These are phyloP conservation scores for Pterophyllum scalare DNA, from an alignment of 2,113 vertebrate species.

Conservation along the genomic window DNA sequence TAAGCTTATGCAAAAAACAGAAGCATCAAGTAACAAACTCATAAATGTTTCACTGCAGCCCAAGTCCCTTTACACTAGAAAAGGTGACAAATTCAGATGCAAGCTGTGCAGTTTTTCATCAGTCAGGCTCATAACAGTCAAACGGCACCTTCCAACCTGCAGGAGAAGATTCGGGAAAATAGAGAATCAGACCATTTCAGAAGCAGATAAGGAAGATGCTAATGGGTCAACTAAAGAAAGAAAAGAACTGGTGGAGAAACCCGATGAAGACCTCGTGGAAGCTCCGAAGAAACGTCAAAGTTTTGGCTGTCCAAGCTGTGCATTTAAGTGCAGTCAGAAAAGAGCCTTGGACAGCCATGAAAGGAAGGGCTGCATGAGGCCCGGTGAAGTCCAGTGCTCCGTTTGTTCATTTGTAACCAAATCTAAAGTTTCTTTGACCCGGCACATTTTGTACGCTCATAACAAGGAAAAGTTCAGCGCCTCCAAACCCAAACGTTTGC, in stretches of 20 bases:
- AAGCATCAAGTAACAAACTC: neutral
- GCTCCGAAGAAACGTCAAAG: neutral
- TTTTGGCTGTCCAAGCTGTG: constrained; percentile 85
- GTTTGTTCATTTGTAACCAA: constrained; percentile 84
- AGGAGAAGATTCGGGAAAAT: neutral
- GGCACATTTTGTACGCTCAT: constrained; percentile 78
- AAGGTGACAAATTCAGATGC: constrained; percentile 85
- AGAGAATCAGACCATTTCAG: neutral
- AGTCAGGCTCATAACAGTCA: constrained; percentile 82
- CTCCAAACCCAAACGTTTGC: constrained; percentile 49
- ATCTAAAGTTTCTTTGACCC: constrained; percentile 77
- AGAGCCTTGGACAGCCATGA: constrained; percentile 84
- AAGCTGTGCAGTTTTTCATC: constrained; percentile 86
- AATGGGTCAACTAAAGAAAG: neutral
- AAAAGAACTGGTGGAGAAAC: neutral
- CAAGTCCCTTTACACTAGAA: constrained; percentile 15
- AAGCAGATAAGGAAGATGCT: neutral
- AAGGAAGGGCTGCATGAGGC: constrained; percentile 84
- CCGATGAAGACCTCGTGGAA: neutral
- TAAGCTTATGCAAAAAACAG: neutral
- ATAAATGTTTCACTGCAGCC: neutral
- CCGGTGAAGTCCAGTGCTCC: constrained; percentile 79
- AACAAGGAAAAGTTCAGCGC: constrained; percentile 42
- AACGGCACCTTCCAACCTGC: constrained; percentile 82
- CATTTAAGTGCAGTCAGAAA: constrained; percentile 87